Evolutionary conservation across 2,113 vertebrate species (phyloP), one percentile per base, ranked within the genome.

Genomic region (Lycocorax pyrrhopterus): DNA sequence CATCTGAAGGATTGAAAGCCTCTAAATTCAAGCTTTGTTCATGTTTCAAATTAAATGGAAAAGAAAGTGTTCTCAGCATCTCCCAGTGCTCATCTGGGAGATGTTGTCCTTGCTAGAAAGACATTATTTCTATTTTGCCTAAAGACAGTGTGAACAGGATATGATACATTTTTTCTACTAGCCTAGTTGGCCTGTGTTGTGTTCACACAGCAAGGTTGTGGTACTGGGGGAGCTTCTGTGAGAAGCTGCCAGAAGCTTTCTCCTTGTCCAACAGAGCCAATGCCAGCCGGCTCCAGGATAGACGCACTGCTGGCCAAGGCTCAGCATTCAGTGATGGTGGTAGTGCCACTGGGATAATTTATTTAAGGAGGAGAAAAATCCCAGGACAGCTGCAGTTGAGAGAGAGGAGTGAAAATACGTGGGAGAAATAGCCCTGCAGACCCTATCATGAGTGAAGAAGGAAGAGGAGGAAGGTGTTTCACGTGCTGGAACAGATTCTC

Each of bases 41-140:
- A 25, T 71, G 32, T 32, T 93, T 86, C 33, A 78, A 88, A 77
- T 81, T 74, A 60, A 92, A 77, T 58, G 32, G 60, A 60, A 37
- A 62, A 74, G 33, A 44, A 85, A 55, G 39, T 67, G 7, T 72
- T 89, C 52, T 94, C 37, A 64, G 76, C 30, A 47, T 47, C 46
- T 47, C 46, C 21, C 46, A 47, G 46, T 66, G 12, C 11, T 73
- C 7, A 16, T 74, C 35, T 93, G 86, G 78, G 68, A 87, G 60
- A 66, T 74, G 20, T 44, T 91, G 63, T 39, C 58, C 81, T 92
- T 69, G 33, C 51, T 92, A 49, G 73, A 64, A 95, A 59, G 59
- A 59, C 1, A 2, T 14, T 76, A 29, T 26, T 90, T 55, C 71
- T 83, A 21, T 46, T 84, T 86, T 92, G 60, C 35, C 35, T 71